phyloP scores from a whole-genome alignment of 2,888 invertebrate genomes.

The Lithosia quadra region DNA sequence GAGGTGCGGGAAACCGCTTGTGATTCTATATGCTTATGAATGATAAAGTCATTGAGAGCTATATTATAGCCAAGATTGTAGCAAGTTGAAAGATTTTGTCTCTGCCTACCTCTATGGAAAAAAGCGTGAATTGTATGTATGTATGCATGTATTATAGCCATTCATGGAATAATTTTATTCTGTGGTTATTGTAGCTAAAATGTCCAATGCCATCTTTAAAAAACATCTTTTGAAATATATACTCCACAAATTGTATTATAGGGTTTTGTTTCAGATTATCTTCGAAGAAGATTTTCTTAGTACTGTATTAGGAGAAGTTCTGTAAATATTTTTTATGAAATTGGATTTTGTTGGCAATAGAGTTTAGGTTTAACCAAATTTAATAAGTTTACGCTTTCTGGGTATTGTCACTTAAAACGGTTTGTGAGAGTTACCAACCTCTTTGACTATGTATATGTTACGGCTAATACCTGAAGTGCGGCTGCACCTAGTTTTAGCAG shows the following conservation, averaged over 20 bases:
- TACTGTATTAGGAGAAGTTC: neutral
- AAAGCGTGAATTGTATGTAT: too few species aligned
- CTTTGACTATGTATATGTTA: too few species aligned
- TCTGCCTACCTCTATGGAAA: too few species aligned
- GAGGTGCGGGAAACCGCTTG: too few species aligned
- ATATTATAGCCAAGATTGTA: too few species aligned
- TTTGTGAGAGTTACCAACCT: neutral
- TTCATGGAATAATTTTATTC: neutral
- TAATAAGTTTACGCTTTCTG: neutral
- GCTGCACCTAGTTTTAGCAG: too few species aligned
- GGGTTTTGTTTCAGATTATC: conserved; percentile 8
- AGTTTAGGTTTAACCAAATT: neutral
- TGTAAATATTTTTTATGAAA: neutral
- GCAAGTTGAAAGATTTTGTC: too few species aligned
- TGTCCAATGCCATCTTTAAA: neutral
- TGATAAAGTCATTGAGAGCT: too few species aligned
- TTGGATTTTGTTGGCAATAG: neutral
- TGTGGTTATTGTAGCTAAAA: conserved; percentile 1
- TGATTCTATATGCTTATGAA: too few species aligned
- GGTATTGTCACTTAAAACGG: neutral
- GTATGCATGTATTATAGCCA: too few species aligned
- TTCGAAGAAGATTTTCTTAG: neutral
- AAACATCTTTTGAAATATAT: neutral
- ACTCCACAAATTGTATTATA: neutral
- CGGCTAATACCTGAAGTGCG: too few species aligned